These are phyloP conservation scores for Neria commutata DNA, from an alignment of 2,888 invertebrate genomes.

Conservation along the genomic window DNA sequence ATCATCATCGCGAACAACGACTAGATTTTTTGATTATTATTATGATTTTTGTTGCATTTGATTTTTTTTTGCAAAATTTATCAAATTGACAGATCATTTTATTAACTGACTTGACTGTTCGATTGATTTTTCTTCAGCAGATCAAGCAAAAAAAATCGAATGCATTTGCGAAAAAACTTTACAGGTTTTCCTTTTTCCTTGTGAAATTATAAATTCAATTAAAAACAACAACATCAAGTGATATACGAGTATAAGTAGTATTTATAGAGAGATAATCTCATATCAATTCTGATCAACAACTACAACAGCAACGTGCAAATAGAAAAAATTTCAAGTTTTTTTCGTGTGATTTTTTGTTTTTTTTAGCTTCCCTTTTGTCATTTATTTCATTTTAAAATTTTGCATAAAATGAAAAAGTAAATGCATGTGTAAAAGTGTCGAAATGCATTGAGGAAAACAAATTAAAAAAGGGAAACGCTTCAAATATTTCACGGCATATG, in stretches of 20 bases:
- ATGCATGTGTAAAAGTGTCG: too few relatives aligned
- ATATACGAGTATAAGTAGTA: too few relatives aligned
- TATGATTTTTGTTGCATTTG: slow-evolving; percentile 1
- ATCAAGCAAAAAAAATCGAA: slow-evolving; percentile 20
- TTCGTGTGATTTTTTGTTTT: background rate
- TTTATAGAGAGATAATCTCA: too few relatives aligned
- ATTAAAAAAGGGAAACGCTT: background rate
- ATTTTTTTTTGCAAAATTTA: background rate
- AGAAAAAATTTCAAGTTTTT: slow-evolving; percentile 5
- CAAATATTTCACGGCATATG: background rate
- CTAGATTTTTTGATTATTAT: slow-evolving; percentile 32
- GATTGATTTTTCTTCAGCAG: slow-evolving; percentile 10
- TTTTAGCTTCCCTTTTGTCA: background rate
- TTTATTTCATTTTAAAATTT: background rate
- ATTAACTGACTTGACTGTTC: slow-evolving; percentile 1
- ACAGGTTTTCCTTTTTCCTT: slow-evolving; percentile 11
- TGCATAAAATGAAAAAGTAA: background rate
- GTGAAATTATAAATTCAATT: slow-evolving; percentile 3
- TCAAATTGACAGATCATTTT: background rate
- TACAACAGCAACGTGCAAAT: slow-evolving; percentile 50
- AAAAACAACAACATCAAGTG: slow-evolving; percentile 4
- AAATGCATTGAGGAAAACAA: background rate
- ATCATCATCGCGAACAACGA: slow-evolving; percentile 47
- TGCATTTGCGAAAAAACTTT: too few relatives aligned
- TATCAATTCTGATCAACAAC: slow-evolving; percentile 26